Percentiles rank a stretch among this genome's conserved stretches.
Conservation (phyloP, 2,888 invertebrate species). For the Dermolepida albohirtum region DNA sequence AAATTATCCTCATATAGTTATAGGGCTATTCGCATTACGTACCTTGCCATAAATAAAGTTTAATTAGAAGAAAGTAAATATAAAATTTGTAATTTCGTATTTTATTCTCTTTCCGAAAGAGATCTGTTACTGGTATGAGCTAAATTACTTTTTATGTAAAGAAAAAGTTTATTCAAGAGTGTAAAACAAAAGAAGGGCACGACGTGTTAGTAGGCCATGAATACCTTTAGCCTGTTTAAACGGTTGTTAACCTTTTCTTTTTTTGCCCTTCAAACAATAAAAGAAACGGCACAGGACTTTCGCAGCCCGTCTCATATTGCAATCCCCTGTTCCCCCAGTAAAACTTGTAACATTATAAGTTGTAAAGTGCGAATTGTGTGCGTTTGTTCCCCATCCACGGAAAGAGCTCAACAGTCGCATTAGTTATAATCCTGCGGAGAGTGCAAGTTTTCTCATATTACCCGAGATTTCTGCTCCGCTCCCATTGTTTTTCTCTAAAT, state of each 20-base stretch:
- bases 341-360: slow-evolving; percentile 18
- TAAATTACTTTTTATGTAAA: slow-evolving; percentile 21
- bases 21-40: too few relatives aligned
- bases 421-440: slow-evolving; percentile 37
- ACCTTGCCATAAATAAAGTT: too few relatives aligned
- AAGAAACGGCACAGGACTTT: slow-evolving; percentile 16
- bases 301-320: not conserved
- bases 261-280: slow-evolving; percentile 10
- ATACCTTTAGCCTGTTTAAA: slow-evolving; percentile 27
- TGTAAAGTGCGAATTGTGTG: slow-evolving; percentile 13
- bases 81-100: not conserved
- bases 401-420: slow-evolving; percentile 15
- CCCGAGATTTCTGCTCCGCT: slow-evolving; percentile 17
- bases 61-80: not conserved
- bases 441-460: slow-evolving; percentile 43
- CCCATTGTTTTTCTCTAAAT: slow-evolving; percentile 8
- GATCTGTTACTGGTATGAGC: not conserved
- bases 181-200: slow-evolving; percentile 27
- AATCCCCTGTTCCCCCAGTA: not conserved
- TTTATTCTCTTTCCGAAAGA: slow-evolving; percentile 8
- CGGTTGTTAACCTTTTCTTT: slow-evolving; percentile 26
- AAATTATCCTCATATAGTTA: too few relatives aligned
- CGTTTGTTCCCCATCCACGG: not conserved
- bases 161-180: slow-evolving; percentile 11
- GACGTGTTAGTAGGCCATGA: slow-evolving; percentile 20